Evolutionary conservation across 2,888 invertebrate genomes (phyloP), one percentile per base, ranked within the genome.

Genomic region (Spisula subtruncata): DNA sequence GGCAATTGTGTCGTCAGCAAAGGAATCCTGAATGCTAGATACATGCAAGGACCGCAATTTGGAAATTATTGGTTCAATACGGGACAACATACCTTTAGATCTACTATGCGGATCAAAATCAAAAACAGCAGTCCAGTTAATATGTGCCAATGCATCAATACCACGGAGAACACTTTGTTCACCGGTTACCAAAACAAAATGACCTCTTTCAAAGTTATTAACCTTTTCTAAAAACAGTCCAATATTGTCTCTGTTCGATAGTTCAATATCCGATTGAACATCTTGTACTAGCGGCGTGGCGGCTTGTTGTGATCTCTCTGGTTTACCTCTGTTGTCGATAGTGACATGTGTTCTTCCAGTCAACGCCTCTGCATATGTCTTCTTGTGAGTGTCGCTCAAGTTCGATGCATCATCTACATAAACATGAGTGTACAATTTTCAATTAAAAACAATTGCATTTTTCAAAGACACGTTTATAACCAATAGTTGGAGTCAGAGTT

Each of bases 71-170:
- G 51, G 46, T 83, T 93, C 92, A 81, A 90, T 81, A n/a, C 81
- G 79, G 16, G 89, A 90, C 25, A 93, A 83, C 16, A 94, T 66
- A 12, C 94, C 94, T 0, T 56, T 79, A 29, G 91, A 83, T 84
- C 94, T 91, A 46, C 94, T 93, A 0, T 80, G 46, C n/a, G 83
- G 71, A 75, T 93, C 93, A 89, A 93, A 92, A 60, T 93, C 93
- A 51, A 92, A 93, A 5, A 94, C 94, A 32, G 91, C 92, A 29
- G 92, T 86, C 94, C 94, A 94, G 12, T 93, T 92, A 18, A 92
- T 93, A 4, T 80, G 48, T 0, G 91, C 85, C 35, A 94, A 56
- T 71, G 89, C 88, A 12, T 91, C 90, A 25, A 93, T 35, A 54
- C 85, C 71, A 1, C 82, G 75, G 0, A 80, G 80, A 20, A 54